Conservation (phyloP, 92 coral and sea anemone genomes). For the Micromussa lordhowensis region DNA sequence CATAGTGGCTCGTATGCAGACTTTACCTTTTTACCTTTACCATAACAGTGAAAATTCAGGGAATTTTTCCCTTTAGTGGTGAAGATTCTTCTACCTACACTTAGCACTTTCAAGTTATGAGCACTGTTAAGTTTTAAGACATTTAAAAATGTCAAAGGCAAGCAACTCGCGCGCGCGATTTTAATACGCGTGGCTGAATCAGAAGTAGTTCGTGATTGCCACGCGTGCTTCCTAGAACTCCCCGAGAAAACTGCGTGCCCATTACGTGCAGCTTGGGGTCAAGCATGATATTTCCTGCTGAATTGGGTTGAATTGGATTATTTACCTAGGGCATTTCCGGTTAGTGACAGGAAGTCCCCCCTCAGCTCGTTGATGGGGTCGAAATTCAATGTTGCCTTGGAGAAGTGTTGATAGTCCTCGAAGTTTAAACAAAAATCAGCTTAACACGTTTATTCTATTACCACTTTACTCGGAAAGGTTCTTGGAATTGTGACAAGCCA, state of each 20-base stretch:
- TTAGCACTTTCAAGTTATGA: too few relatives aligned
- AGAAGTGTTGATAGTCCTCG: background rate
- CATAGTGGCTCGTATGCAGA: too few relatives aligned
- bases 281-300: conserved; percentile 31
- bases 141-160: too few relatives aligned
- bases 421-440: background rate
- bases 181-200: background rate
- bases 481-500: background rate
- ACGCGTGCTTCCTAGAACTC: conserved; percentile 5
- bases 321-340: conserved; percentile 19
- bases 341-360: conserved; percentile 1
- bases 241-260: background rate
- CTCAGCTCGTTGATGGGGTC: background rate
- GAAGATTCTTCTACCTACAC: too few relatives aligned
- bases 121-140: too few relatives aligned
- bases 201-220: background rate
- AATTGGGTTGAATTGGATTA: background rate
- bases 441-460: background rate
- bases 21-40: too few relatives aligned
- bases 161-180: background rate
- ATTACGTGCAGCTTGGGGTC: background rate
- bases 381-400: background rate
- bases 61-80: too few relatives aligned
- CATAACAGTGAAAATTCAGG: too few relatives aligned
- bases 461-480: background rate